Conservation (phyloP, 2,888 invertebrate species). For the Apocheima hispidaria region DNA sequence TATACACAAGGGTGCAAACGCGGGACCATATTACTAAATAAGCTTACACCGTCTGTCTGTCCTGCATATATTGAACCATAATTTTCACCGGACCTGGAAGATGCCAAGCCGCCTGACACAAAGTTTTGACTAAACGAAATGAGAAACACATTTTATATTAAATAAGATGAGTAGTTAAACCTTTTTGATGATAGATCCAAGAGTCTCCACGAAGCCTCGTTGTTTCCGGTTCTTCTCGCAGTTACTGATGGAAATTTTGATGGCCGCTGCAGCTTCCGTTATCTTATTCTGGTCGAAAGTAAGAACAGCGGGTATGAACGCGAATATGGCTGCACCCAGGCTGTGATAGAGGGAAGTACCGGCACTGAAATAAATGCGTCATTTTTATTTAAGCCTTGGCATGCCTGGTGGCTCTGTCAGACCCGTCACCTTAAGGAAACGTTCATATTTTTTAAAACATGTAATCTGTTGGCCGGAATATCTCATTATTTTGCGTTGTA, state of each 20-base stretch:
- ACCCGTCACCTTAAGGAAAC: too few species aligned
- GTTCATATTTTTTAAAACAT: too few species aligned
- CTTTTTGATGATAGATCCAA: slow-evolving; percentile 92
- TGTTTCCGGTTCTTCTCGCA: slow-evolving; percentile 90
- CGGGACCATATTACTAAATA: too few species aligned
- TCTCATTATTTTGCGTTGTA: too few species aligned
- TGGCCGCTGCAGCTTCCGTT: slow-evolving; percentile 89
- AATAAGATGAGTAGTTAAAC: slow-evolving; percentile 52
- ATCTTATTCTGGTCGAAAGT: slow-evolving; percentile 95
- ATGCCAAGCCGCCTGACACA: too few species aligned
- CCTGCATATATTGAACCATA: too few species aligned
- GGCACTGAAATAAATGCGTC: slow-evolving; percentile 82
- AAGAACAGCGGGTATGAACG: slow-evolving; percentile 96
- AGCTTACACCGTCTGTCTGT: too few species aligned
- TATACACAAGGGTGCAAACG: too few species aligned
- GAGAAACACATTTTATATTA: too few species aligned
- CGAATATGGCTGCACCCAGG: slow-evolving; percentile 94
- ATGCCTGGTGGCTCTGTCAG: not conserved
- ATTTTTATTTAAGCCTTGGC: not conserved
- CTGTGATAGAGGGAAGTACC: slow-evolving; percentile 96
- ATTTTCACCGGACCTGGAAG: too few species aligned
- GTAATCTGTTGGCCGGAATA: too few species aligned
- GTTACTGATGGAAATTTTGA: slow-evolving; percentile 92
- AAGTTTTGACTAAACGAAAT: too few species aligned
- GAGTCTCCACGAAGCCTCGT: slow-evolving; percentile 90